Evolutionary conservation across 2,888 invertebrate genomes (phyloP).

Genomic region (Agapostemon virescens): DNA sequence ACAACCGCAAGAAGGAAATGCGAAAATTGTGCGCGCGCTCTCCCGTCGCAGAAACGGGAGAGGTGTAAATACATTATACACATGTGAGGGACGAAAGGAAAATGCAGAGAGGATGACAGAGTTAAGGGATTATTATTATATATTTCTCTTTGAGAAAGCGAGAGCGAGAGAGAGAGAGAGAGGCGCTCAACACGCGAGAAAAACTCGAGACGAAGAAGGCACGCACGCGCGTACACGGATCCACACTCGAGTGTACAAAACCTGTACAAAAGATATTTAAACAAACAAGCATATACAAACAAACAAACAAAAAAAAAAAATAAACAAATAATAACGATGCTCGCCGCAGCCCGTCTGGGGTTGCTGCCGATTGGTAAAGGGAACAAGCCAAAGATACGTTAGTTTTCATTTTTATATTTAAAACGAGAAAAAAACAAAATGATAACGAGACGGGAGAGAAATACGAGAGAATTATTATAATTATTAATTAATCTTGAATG

Average conservation of each 20-base stretch:
- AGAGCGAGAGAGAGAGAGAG: not conserved
- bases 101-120: constrained; percentile 4
- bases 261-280: constrained; percentile 74
- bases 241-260: constrained; percentile 74
- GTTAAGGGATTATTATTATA: constrained; percentile 4
- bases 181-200: constrained; percentile 34
- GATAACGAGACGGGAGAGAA: constrained; percentile 41
- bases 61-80: constrained; percentile 50
- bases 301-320: constrained; percentile 5
- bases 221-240: constrained; percentile 66
- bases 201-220: constrained; percentile 60
- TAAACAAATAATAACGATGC: constrained; percentile 69
- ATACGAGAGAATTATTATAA: constrained; percentile 67
- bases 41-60: constrained; percentile 35
- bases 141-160: constrained; percentile 1
- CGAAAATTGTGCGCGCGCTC: constrained; percentile 42
- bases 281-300: constrained; percentile 46
- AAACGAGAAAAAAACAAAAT: constrained; percentile 67
- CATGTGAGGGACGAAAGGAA: constrained; percentile 7
- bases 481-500: constrained; percentile 68
- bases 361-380: constrained; percentile 86
- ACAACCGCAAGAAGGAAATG: not conserved
- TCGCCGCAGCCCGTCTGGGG: constrained; percentile 72
- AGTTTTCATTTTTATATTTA: constrained; percentile 84
- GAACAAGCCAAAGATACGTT: constrained; percentile 93